These are phyloP conservation scores for Zaprionus tsacasi DNA, from an alignment of 1,140 invertebrate species.

Conservation along the genomic window DNA sequence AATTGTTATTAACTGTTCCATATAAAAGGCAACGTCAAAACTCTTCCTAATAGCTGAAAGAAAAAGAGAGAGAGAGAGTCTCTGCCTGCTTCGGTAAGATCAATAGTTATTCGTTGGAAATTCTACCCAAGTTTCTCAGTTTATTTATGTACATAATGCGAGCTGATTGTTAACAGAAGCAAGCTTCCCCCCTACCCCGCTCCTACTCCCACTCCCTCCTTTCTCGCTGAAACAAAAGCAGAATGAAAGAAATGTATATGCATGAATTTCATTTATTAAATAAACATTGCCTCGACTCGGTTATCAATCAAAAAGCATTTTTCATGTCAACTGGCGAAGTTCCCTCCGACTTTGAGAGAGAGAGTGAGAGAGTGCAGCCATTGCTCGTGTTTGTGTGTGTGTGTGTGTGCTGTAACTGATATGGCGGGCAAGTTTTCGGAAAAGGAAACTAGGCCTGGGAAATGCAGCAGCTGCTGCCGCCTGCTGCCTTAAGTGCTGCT, in stretches of 20 bases:
- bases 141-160: slow-evolving; percentile 15
- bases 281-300: slow-evolving; percentile 61
- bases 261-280: slow-evolving; percentile 70
- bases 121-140: neutral
- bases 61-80: too few relatives aligned
- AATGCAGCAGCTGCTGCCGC: slow-evolving; percentile 58
- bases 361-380: slow-evolving; percentile 30
- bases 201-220: neutral
- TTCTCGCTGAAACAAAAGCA: slow-evolving; percentile 41
- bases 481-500: slow-evolving; percentile 50
- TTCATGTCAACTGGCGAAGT: slow-evolving; percentile 48
- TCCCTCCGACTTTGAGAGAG: slow-evolving; percentile 1
- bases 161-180: slow-evolving; percentile 16
- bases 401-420: slow-evolving; percentile 48
- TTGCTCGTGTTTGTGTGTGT: neutral
- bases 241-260: slow-evolving; percentile 38
- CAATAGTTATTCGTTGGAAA: neutral
- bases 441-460: slow-evolving; percentile 66
- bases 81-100: too few relatives aligned
- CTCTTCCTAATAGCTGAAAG: too few relatives aligned
- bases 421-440: slow-evolving; percentile 33
- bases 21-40: too few relatives aligned
- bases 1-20: too few relatives aligned
- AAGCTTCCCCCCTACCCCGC: neutral
- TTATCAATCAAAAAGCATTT: slow-evolving; percentile 71